A percentile compares a stretch with the other conserved stretches of the same genome.
phyloP scores from a whole-genome alignment of 2,113 vertebrate species.

The Steatornis caripensis region DNA sequence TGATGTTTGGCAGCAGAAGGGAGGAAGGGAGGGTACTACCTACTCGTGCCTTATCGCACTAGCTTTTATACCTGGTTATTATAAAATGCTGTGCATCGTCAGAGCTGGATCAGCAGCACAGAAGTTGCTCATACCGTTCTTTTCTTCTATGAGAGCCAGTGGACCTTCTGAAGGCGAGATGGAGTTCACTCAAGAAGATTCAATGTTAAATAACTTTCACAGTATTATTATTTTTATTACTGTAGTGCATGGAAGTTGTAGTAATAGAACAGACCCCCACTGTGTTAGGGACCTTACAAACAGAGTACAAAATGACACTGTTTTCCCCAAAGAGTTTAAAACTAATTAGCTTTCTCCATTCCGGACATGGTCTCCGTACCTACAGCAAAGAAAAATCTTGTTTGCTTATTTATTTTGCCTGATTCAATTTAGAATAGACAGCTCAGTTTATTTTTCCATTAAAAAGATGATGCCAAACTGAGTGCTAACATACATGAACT shows the following conservation, averaged over 20 bases:
- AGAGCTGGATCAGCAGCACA: not conserved
- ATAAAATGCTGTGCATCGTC: not conserved
- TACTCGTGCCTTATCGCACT: not conserved
- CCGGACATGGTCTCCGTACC: not conserved
- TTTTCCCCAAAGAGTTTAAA: constrained; percentile 2
- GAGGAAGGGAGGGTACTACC: not conserved
- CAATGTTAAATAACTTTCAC: not conserved
- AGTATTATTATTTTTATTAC: constrained; percentile 18
- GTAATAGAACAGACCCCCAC: not conserved
- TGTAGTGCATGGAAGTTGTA: not conserved
- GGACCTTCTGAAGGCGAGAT: not conserved
- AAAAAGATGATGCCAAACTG: constrained; percentile 36
- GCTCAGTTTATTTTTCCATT: constrained; percentile 51
- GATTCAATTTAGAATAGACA: constrained; percentile 31
- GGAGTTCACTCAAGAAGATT: not conserved
- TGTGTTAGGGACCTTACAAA: not conserved
- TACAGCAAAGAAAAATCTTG: constrained; percentile 57
- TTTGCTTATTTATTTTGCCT: constrained; percentile 57
- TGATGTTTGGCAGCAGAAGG: not conserved
- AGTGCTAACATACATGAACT: constrained; percentile 26
- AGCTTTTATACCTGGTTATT: not conserved
- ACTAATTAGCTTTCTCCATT: constrained; percentile 15
- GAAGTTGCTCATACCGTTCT: not conserved
- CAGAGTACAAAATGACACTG: not conserved
- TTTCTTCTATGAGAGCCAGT: not conserved